phyloP scores from a whole-genome alignment of 2,113 vertebrate genomes.

The Sylvilagus bachmani region DNA sequence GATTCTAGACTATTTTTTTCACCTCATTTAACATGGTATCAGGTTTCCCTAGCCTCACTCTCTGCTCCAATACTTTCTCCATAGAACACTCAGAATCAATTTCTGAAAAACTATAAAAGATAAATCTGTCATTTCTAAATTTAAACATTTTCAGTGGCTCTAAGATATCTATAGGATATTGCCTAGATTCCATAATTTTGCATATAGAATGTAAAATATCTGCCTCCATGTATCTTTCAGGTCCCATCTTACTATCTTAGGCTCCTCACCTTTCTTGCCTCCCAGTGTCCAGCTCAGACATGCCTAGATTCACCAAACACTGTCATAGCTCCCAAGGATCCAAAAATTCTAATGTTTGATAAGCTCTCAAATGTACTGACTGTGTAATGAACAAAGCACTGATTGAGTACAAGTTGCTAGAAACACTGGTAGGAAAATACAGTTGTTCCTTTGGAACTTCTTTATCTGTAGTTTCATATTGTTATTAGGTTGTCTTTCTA shows the following conservation, averaged over 20 bases:
- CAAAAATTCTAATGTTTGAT: background rate
- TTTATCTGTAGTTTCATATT: background rate
- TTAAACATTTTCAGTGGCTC: background rate
- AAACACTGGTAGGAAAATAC: background rate
- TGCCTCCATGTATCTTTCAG: background rate
- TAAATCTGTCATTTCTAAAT: background rate
- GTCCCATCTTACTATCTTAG: background rate
- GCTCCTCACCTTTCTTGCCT: background rate
- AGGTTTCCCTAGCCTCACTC: background rate
- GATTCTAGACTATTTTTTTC: background rate
- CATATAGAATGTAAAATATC: background rate
- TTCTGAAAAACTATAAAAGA: background rate
- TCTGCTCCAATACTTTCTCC: background rate
- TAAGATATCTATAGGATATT: background rate
- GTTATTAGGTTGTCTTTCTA: background rate
- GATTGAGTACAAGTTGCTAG: background rate
- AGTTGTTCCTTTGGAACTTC: background rate
- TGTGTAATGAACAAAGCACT: background rate
- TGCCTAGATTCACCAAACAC: background rate
- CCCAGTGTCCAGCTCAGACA: background rate
- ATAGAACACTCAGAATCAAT: background rate
- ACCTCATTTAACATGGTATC: background rate
- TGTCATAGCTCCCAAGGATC: background rate
- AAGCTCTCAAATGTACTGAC: background rate
- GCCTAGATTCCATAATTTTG: background rate